These are phyloP conservation scores for Eupithecia abbreviata DNA, from an alignment of 2,888 invertebrate genomes.

Conservation along the genomic window DNA sequence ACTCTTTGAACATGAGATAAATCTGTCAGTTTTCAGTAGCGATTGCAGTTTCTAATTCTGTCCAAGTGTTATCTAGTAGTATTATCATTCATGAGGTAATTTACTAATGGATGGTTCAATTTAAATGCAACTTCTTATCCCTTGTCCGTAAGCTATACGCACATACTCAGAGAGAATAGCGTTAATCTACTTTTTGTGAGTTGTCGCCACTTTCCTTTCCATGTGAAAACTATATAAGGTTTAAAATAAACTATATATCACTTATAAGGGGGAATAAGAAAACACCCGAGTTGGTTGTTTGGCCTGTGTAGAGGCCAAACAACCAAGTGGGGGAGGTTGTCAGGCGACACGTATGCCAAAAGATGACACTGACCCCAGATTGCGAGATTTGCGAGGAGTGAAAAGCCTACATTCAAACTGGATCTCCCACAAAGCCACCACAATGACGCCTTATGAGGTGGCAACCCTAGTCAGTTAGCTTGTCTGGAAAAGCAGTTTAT, in stretches of 20 bases:
- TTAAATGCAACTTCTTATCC: not conserved
- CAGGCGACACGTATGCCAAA: not conserved
- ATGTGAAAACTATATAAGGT: not conserved
- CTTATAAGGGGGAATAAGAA: not conserved
- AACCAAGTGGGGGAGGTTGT: not conserved
- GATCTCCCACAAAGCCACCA: not conserved
- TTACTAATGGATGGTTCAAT: not conserved
- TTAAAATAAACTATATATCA: not conserved
- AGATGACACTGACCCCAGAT: not conserved
- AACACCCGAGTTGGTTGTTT: no score
- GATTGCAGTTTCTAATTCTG: not conserved
- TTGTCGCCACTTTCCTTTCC: not conserved
- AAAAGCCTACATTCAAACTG: not conserved
- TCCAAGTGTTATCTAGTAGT: not conserved
- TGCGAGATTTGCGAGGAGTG: not conserved
- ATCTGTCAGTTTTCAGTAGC: not conserved
- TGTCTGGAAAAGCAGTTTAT: slow-evolving; percentile 48
- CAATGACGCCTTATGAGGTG: not conserved
- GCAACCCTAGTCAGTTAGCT: slow-evolving; percentile 40
- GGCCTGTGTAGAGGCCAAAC: not conserved
- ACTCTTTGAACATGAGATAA: not conserved
- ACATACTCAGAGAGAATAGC: not conserved
- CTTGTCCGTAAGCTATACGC: not conserved
- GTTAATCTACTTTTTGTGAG: not conserved
- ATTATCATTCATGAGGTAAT: not conserved